phyloP scores from a whole-genome alignment of 2,797 vertebrate genomes.

The Peromyscus melanophrys region DNA sequence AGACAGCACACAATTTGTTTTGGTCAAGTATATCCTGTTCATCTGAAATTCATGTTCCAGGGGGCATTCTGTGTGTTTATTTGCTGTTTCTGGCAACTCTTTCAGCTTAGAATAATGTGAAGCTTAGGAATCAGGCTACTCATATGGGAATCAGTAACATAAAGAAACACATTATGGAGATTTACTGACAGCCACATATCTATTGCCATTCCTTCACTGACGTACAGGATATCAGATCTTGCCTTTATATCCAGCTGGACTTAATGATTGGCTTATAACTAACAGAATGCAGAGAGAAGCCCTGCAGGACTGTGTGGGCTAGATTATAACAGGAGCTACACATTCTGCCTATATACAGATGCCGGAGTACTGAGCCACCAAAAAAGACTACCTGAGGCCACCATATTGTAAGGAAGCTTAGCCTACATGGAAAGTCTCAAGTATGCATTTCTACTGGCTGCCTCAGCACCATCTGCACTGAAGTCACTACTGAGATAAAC shows the following conservation, averaged over 20 bases:
- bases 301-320: background rate
- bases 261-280: constrained; percentile 21
- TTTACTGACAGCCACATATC: background rate
- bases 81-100: constrained; percentile 22
- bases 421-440: background rate
- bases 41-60: constrained; percentile 28
- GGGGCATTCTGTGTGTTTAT: background rate
- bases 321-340: background rate
- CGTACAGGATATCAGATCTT: background rate
- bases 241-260: background rate
- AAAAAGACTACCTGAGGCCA: background rate
- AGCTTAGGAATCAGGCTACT: background rate
- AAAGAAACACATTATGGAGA: background rate
- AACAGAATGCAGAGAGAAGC: background rate
- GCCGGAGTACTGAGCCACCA: background rate
- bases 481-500: background rate
- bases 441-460: background rate
- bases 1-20: background rate
- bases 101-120: background rate
- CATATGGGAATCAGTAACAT: background rate
- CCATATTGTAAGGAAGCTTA: background rate
- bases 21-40: background rate
- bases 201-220: background rate
- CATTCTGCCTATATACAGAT: background rate
- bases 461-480: background rate